Evolutionary conservation across 2,113 vertebrate genomes (phyloP).

Genomic region (Psittacus erithacus): DNA sequence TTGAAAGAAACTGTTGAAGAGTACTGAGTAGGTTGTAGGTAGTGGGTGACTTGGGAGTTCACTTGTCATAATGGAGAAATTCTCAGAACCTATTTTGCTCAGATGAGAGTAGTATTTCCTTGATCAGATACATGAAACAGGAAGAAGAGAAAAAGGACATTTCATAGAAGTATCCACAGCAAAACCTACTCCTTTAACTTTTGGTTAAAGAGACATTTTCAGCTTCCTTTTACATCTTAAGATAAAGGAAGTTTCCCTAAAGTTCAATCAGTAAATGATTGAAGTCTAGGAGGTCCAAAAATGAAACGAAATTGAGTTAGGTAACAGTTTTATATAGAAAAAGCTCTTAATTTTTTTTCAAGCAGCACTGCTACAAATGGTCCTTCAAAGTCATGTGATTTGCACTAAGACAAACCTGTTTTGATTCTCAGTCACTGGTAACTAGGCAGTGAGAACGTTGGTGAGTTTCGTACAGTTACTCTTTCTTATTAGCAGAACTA

Average conservation of each 20-base stretch:
- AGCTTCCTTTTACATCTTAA: neutral
- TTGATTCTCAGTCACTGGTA: neutral
- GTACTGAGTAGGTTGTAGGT: neutral
- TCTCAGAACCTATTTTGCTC: neutral
- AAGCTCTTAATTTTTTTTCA: neutral
- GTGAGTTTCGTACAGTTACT: neutral
- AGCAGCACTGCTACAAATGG: neutral
- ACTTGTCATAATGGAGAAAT: neutral
- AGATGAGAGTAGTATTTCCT: neutral
- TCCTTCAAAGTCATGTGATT: neutral
- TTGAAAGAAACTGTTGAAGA: neutral
- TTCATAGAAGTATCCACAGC: neutral
- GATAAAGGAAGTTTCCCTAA: neutral
- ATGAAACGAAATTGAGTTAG: neutral
- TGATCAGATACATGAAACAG: neutral
- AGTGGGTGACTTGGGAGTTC: neutral
- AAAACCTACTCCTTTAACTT: neutral
- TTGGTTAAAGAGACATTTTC: neutral
- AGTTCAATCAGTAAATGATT: neutral
- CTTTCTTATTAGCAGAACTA: neutral
- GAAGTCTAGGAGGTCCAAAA: neutral
- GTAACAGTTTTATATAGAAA: neutral
- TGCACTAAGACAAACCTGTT: neutral
- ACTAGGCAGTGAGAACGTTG: neutral
- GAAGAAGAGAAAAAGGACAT: neutral